phyloP scores from a whole-genome alignment of 2,113 vertebrate species.

The Verasper variegatus region DNA sequence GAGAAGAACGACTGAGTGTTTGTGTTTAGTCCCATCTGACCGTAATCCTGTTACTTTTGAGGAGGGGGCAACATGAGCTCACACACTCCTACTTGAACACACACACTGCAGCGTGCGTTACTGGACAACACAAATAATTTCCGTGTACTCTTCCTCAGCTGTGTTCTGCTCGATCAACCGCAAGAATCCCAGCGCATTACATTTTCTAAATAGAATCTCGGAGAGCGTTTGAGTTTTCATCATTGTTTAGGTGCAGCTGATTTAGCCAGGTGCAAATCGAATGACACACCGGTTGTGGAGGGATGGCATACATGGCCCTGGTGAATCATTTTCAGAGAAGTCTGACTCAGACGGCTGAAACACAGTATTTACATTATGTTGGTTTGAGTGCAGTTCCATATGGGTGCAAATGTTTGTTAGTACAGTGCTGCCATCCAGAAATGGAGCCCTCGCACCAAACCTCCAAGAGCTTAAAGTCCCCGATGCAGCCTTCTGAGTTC shows the following conservation, averaged over 20 bases:
- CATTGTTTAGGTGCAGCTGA: slow-evolving; percentile 9
- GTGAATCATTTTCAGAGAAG: background rate
- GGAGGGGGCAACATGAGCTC: background rate
- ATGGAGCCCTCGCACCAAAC: slow-evolving; percentile 59
- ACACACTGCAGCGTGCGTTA: slow-evolving; percentile 11
- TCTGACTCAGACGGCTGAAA: slow-evolving; percentile 35
- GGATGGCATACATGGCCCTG: slow-evolving; percentile 2
- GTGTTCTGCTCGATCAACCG: slow-evolving; percentile 13
- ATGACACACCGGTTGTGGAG: background rate
- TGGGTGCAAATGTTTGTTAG: slow-evolving; percentile 70
- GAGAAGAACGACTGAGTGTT: slow-evolving; percentile 23
- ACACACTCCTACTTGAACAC: slow-evolving; percentile 14
- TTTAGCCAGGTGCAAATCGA: slow-evolving; percentile 11
- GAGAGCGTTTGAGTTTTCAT: slow-evolving; percentile 15
- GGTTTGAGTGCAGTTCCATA: slow-evolving; percentile 53
- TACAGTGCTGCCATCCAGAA: slow-evolving; percentile 65
- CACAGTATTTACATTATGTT: slow-evolving; percentile 48
- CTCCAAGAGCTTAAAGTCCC: slow-evolving; percentile 50
- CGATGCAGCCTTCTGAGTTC: slow-evolving; percentile 14
- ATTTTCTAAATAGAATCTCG: slow-evolving; percentile 30
- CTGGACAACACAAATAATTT: background rate
- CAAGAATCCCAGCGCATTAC: slow-evolving; percentile 23
- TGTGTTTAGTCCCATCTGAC: slow-evolving; percentile 38
- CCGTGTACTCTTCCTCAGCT: background rate
- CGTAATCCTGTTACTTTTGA: slow-evolving; percentile 9